Evolutionary conservation across 2,888 invertebrate genomes (phyloP), one percentile per base, ranked within the genome.

Genomic region (Lepas anatifera): DNA sequence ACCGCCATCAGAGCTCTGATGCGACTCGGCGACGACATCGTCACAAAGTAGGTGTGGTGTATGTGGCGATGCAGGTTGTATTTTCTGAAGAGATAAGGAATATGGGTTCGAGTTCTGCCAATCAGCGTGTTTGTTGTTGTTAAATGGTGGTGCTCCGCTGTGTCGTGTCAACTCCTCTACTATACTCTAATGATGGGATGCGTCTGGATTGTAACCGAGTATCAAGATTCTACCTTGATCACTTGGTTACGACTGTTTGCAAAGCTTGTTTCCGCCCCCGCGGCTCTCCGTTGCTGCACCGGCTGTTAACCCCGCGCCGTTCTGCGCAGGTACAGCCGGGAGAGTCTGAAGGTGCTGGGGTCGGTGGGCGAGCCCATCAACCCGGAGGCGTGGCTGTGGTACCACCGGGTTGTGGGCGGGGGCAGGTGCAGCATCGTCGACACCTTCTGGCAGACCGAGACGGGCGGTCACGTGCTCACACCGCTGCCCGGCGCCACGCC

Each of bases 371-470:
- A 99, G 80, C 99, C 99, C 0, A 99, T 99, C 74, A 99, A 99
- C 81, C 90, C 96, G 0, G 97, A 97, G 80, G 97, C 97, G 0
- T 98, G 97, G 97, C 80, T 90, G 68, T 98, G 97, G 97, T 97
- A 95, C 80, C 89, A 95, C 80, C 68, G 71, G 25, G 73, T 74
- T 27, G 78, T 79, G 13, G 81, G 85, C 22, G 78, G 82, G 67
- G 75, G 77, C 29, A 76, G 78, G 11, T 83, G 83, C 81, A 92
- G 96, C 70, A 90, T 99, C 77, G 93, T 92, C 0, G 99, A 99
- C 79, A 99, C 99, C 0, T 99, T 95, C 82, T 99, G 98, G 98
- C 99, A 99, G 83, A 99, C 99, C 0, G 99, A 99, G 84, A 99
- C 98, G 8, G 98, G 98, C 13, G 98, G 98, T 0, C 97, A 98